phyloP scores from a whole-genome alignment of 2,797 vertebrate genomes.

The Artibeus jamaicensis region DNA sequence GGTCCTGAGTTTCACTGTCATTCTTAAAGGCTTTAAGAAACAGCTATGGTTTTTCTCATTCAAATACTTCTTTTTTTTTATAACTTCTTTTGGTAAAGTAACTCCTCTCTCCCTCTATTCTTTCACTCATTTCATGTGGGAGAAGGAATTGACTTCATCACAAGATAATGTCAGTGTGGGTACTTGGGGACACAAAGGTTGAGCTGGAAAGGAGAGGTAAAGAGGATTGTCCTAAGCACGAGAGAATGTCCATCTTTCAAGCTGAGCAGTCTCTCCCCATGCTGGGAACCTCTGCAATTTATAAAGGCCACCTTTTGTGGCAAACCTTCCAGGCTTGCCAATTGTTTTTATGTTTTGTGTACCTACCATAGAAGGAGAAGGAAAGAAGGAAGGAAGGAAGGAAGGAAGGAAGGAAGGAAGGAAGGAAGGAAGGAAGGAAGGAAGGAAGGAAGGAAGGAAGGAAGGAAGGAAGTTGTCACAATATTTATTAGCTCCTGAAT shows the following conservation, averaged over 20 bases:
- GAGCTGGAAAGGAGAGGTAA: not conserved
- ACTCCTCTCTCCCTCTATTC: not conserved
- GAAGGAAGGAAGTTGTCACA: not conserved
- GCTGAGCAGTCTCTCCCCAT: not conserved
- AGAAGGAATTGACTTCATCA: not conserved
- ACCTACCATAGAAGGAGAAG: not conserved
- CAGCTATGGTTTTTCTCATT: not conserved
- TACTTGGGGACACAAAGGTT: conserved; percentile 7
- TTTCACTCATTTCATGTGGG: not conserved
- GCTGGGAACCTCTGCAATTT: not conserved
- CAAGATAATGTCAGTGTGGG: not conserved
- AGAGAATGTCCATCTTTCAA: not conserved
- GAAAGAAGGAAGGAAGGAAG: too few species aligned
- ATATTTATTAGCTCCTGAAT: not conserved
- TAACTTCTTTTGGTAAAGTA: not conserved
- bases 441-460: too few species aligned
- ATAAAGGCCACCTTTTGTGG: conserved; percentile 59
- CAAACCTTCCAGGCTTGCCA: conserved; percentile 72
- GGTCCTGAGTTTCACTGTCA: not conserved
- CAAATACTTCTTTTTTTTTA: not conserved
- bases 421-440: too few species aligned
- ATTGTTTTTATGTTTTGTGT: conserved; percentile 69
- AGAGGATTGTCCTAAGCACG: conserved; percentile 47
- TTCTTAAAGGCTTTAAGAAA: not conserved
- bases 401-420: too few species aligned